phyloP scores from a whole-genome alignment of 2,888 invertebrate species.

The Papilio gigon region DNA sequence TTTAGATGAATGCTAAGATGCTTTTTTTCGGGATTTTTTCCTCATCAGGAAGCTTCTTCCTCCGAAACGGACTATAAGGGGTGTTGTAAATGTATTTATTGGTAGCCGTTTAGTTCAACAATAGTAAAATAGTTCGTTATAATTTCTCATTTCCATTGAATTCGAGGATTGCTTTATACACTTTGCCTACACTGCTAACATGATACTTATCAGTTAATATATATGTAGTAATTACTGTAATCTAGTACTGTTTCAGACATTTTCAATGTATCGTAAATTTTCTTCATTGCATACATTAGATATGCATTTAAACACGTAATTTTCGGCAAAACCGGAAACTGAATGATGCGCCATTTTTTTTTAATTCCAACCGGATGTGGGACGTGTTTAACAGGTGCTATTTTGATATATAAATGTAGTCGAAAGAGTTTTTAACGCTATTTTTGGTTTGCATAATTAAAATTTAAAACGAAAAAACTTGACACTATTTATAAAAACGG shows the following conservation, averaged over 20 bases:
- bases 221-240: constrained; percentile 17
- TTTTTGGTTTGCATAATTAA: not conserved
- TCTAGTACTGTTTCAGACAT: not conserved
- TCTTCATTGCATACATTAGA: constrained; percentile 20
- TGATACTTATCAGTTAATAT: constrained; percentile 26
- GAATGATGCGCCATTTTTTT: constrained; percentile 1
- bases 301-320: not conserved
- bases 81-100: too few relatives aligned
- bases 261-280: constrained; percentile 16
- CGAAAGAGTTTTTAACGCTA: too few relatives aligned
- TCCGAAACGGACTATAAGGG: too few relatives aligned
- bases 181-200: constrained; percentile 7
- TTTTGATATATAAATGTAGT: constrained; percentile 15
- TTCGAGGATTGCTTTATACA: too few relatives aligned
- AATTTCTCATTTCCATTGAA: too few relatives aligned
- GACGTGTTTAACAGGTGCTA: constrained; percentile 21
- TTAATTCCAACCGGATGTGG: constrained; percentile 16
- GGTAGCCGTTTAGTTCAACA: too few relatives aligned
- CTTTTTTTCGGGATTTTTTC: too few relatives aligned
- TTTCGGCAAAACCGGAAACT: constrained; percentile 23
- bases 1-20: too few relatives aligned
- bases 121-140: too few relatives aligned
- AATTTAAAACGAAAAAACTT: too few relatives aligned
- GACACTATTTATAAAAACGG: too few relatives aligned
- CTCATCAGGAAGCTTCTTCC: too few relatives aligned